A percentile compares a stretch with the other conserved stretches of the same genome.
Evolutionary conservation across 2,797 vertebrate species (phyloP).

Genomic region (Sylvilagus floridanus): DNA sequence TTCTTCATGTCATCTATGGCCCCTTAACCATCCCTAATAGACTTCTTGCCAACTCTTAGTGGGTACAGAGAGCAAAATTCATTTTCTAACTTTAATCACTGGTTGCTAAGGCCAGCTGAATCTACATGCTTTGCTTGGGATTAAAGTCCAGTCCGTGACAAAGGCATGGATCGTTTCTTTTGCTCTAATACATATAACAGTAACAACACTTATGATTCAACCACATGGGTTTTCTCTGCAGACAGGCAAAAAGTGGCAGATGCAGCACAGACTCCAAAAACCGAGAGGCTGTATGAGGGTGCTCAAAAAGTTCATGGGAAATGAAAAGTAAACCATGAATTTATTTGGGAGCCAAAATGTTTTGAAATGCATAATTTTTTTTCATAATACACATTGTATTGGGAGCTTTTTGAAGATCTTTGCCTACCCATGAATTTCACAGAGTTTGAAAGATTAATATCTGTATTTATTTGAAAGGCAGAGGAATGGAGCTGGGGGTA

Average conservation of each 20-base stretch:
- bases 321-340: too few relatives aligned
- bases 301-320: too few relatives aligned
- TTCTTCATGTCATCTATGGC: not conserved
- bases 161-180: not conserved
- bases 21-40: not conserved
- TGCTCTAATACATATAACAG: not conserved
- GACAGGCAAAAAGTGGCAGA: not conserved
- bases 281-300: not conserved
- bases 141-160: not conserved
- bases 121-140: not conserved
- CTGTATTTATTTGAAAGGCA: too few relatives aligned
- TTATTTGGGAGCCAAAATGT: too few relatives aligned
- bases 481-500: too few relatives aligned
- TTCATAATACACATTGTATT: too few relatives aligned
- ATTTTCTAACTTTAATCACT: not conserved
- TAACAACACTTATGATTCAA: not conserved
- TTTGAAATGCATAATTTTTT: too few relatives aligned
- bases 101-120: not conserved
- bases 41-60: not conserved
- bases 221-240: not conserved
- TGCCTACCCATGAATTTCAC: too few relatives aligned
- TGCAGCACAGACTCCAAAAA: not conserved
- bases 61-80: constrained; percentile 42
- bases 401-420: too few relatives aligned
- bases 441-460: too few relatives aligned